phyloP scores from a whole-genome alignment of 2,797 vertebrate species.

The Mus caroli region DNA sequence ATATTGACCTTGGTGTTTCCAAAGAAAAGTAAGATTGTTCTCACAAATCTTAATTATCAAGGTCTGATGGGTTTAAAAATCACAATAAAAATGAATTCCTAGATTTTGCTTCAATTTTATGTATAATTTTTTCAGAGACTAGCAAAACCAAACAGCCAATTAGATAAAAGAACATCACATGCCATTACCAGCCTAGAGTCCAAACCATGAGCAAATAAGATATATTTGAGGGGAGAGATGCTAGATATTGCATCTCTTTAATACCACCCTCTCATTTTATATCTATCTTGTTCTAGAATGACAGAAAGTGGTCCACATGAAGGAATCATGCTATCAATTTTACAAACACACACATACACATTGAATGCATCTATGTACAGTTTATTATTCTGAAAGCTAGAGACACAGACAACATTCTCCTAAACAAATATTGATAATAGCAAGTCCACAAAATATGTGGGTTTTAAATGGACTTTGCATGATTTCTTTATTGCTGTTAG shows the following conservation, averaged over 20 bases:
- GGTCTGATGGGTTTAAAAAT: conserved; percentile 61
- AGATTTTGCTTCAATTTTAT: conserved; percentile 36
- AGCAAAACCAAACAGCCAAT: neutral
- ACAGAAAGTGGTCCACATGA: neutral
- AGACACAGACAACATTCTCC: neutral
- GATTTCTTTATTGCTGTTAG: conserved; percentile 24
- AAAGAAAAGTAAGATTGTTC: conserved; percentile 2
- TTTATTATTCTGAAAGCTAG: neutral
- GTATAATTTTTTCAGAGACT: neutral
- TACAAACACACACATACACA: neutral
- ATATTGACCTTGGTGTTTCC: neutral
- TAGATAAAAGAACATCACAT: neutral
- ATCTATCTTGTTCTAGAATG: conserved; percentile 29
- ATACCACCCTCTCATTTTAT: neutral
- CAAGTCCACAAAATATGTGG: conserved; percentile 40
- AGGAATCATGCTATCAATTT: neutral
- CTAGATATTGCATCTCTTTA: neutral
- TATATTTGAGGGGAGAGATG: neutral
- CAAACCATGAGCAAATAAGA: neutral
- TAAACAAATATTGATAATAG: conserved; percentile 38
- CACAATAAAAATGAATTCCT: conserved; percentile 44
- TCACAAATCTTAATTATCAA: conserved; percentile 1
- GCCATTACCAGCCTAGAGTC: neutral
- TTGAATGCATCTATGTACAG: neutral
- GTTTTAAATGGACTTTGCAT: conserved; percentile 6